These are phyloP conservation scores for Acrossocheilus wenchowensis DNA, from an alignment of 2,797 vertebrate species.

Conservation along the genomic window DNA sequence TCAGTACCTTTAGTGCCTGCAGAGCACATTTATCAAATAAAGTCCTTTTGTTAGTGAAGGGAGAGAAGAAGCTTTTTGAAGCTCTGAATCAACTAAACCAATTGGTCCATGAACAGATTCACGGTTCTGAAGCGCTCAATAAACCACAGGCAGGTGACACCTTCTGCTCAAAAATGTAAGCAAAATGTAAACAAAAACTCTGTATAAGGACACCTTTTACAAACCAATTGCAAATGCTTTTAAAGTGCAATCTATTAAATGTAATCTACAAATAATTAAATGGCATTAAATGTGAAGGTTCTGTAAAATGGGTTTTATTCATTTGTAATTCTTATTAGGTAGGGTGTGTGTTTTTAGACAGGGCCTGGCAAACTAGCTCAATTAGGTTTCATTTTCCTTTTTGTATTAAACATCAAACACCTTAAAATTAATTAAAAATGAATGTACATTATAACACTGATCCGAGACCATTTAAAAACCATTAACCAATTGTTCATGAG, in stretches of 20 bases:
- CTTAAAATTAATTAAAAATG: not conserved
- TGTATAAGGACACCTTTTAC: not conserved
- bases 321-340: not conserved
- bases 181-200: not conserved
- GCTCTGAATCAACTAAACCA: not conserved
- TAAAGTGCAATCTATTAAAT: not conserved
- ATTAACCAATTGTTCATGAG: not conserved
- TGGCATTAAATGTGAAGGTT: not conserved
- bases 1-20: slow-evolving; percentile 94
- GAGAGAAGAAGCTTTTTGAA: not conserved
- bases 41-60: not conserved
- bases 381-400: not conserved
- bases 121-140: not conserved
- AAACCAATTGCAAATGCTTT: not conserved
- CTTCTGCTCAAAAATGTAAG: not conserved
- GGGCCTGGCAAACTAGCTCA: not conserved
- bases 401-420: not conserved
- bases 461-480: not conserved
- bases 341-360: not conserved
- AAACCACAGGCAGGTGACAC: not conserved
- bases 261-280: not conserved
- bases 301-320: not conserved
- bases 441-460: not conserved
- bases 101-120: not conserved
- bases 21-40: slow-evolving; percentile 22